A percentile compares a stretch with the other conserved stretches of the same genome.
Evolutionary conservation across 2,113 vertebrate species (phyloP).

Genomic region (Cephalopterus ornatus): DNA sequence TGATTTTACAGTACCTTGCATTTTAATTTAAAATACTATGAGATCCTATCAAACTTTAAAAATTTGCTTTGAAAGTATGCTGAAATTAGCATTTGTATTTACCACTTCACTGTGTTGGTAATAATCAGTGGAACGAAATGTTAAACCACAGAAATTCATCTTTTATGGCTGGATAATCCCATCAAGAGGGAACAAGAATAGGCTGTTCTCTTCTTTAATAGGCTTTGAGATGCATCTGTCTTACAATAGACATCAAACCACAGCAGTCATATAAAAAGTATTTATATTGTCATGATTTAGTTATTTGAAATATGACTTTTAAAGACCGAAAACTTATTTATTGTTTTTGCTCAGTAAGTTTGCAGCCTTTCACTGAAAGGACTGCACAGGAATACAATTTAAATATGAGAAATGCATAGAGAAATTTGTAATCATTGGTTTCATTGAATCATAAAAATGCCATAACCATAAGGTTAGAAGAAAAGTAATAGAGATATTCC

Average conservation of each 20-base stretch:
- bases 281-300: constrained; percentile 41
- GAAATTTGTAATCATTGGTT: background rate
- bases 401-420: background rate
- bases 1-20: constrained; percentile 50
- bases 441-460: background rate
- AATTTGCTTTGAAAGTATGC: constrained; percentile 53
- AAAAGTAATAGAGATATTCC: background rate
- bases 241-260: constrained; percentile 54
- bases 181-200: constrained; percentile 63
- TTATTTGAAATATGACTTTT: constrained; percentile 44
- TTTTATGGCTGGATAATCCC: constrained; percentile 67
- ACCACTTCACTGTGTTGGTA: constrained; percentile 60
- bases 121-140: constrained; percentile 66
- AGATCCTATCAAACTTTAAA: constrained; percentile 41
- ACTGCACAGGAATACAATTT: background rate
- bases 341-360: constrained; percentile 19
- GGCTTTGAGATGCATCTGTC: constrained; percentile 52
- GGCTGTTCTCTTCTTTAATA: constrained; percentile 30
- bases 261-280: constrained; percentile 40
- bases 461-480: background rate
- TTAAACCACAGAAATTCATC: constrained; percentile 61
- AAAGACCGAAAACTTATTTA: constrained; percentile 14
- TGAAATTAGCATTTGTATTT: constrained; percentile 73
- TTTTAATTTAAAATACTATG: constrained; percentile 53
- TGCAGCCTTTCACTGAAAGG: background rate